phyloP scores from a whole-genome alignment of 2,888 invertebrate species.

The Tineola bisselliella region DNA sequence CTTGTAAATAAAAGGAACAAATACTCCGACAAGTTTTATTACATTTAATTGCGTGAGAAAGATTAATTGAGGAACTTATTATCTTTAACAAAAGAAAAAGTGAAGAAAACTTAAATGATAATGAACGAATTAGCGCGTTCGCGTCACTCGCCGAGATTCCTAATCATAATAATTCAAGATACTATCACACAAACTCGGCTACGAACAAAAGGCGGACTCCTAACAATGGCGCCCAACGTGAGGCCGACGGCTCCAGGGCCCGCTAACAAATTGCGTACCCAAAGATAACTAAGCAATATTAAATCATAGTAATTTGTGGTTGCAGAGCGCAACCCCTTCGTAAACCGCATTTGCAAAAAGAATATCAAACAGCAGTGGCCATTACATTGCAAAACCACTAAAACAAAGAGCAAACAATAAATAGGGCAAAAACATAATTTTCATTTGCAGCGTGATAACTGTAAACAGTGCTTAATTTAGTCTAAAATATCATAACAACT shows the following conservation, averaged over 20 bases:
- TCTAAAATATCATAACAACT: slow-evolving; percentile 29
- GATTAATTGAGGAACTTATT: slow-evolving; percentile 8
- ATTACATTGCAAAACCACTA: background rate
- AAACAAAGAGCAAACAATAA: background rate
- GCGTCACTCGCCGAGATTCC: slow-evolving; percentile 65
- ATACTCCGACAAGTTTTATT: background rate
- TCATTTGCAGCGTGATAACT: slow-evolving; percentile 6
- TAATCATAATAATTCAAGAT: slow-evolving; percentile 68
- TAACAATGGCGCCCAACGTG: slow-evolving; percentile 61
- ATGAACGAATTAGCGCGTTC: slow-evolving; percentile 57
- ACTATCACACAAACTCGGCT: slow-evolving; percentile 55
- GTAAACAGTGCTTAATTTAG: slow-evolving; percentile 11
- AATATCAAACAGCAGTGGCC: background rate
- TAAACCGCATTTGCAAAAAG: background rate
- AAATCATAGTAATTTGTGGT: slow-evolving; percentile 68
- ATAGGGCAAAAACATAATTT: slow-evolving; percentile 1
- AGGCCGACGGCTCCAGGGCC: slow-evolving; percentile 36
- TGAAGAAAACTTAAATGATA: slow-evolving; percentile 33
- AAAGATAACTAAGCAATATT: slow-evolving; percentile 68
- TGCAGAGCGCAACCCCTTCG: slow-evolving; percentile 49
- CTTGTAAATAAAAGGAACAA: background rate
- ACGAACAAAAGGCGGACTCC: slow-evolving; percentile 61
- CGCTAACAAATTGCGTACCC: slow-evolving; percentile 64
- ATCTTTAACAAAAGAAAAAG: slow-evolving; percentile 12
- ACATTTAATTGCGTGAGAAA: slow-evolving; percentile 7